Percentiles rank a stretch among this genome's conserved stretches.
Evolutionary conservation across 2,797 vertebrate genomes (phyloP).

Genomic region (Acanthurus lineatus): DNA sequence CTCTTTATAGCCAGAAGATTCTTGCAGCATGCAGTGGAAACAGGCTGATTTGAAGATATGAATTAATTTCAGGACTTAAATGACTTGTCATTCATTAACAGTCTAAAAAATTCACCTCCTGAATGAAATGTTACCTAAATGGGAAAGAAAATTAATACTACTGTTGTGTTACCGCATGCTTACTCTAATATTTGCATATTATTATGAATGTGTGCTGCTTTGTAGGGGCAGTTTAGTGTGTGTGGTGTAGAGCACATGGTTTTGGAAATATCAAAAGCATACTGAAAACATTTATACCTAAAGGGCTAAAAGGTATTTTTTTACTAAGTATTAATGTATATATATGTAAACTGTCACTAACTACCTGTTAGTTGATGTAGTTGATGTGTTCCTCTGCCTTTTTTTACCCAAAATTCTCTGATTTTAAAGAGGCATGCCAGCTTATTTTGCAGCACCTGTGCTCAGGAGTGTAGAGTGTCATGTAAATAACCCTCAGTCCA

Average conservation of each 20-base stretch:
- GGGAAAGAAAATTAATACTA: background rate
- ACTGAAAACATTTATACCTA: no score
- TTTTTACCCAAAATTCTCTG: background rate
- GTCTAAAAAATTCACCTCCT: background rate
- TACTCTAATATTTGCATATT: no score
- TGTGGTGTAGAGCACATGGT: background rate
- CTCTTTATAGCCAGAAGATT: constrained; percentile 28
- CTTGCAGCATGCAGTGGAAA: constrained; percentile 3
- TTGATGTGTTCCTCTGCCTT: background rate
- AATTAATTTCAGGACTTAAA: background rate
- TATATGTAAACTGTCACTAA: background rate
- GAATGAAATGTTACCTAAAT: background rate
- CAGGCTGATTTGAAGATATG: background rate
- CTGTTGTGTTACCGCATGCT: background rate
- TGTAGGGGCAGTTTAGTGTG: background rate
- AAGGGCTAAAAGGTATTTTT: no score
- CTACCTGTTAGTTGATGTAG: background rate
- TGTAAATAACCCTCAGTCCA: no score
- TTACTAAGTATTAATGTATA: background rate
- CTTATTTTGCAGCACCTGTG: background rate
- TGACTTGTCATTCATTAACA: background rate
- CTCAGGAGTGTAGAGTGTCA: no score
- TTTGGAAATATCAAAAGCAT: no score
- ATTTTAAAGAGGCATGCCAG: background rate
- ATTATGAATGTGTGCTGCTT: background rate